These are phyloP conservation scores for Heliconius charithonia DNA, from an alignment of 2,888 invertebrate genomes.

Conservation along the genomic window DNA sequence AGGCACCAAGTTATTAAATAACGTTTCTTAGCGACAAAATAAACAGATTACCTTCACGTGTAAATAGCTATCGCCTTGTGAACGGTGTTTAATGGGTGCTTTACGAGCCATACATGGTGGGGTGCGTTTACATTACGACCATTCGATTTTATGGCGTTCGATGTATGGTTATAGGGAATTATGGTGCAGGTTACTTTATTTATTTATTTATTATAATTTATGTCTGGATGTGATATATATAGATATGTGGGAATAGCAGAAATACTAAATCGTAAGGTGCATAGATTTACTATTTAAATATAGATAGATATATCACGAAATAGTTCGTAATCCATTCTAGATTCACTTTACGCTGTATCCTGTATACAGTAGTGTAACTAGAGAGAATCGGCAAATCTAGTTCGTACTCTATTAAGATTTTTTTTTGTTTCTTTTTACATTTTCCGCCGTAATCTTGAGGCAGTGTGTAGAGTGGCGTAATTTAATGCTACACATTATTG, in stretches of 20 bases:
- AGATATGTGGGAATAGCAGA: background rate
- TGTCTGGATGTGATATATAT: background rate
- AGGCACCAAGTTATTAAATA: conserved; percentile 45
- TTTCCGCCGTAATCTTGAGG: too few species aligned
- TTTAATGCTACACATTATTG: too few species aligned
- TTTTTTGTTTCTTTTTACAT: too few species aligned
- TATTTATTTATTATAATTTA: background rate
- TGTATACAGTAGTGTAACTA: too few species aligned
- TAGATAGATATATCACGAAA: background rate
- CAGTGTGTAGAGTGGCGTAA: too few species aligned
- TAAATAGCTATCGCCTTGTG: conserved; percentile 44
- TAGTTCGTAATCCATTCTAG: background rate
- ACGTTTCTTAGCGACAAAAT: conserved; percentile 47
- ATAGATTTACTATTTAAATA: background rate
- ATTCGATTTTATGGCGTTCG: conserved; percentile 30
- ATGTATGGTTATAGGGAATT: conserved; percentile 1
- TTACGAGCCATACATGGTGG: conserved; percentile 36
- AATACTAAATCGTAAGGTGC: background rate
- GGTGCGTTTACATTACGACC: conserved; percentile 37
- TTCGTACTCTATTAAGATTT: too few species aligned
- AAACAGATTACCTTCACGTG: conserved; percentile 47
- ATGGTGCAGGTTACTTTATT: background rate
- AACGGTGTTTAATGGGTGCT: conserved; percentile 46
- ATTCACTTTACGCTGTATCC: too few species aligned
- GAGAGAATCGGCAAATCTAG: too few species aligned